These are phyloP conservation scores for Apotomis betuletana DNA, from an alignment of 2,888 invertebrate genomes.

Conservation along the genomic window DNA sequence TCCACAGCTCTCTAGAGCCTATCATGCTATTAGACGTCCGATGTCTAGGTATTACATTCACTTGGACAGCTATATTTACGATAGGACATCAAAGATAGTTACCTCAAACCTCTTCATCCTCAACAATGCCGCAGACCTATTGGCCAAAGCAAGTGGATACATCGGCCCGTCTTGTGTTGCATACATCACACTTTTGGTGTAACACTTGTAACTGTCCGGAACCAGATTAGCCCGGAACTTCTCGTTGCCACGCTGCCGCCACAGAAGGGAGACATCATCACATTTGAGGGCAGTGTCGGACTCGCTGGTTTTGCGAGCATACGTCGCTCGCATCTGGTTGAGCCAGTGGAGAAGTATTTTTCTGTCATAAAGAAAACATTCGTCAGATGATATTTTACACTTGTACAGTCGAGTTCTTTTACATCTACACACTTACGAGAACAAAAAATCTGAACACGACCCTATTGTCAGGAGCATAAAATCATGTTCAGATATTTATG, in stretches of 20 bases:
- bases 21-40: no score
- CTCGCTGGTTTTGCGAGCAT: conserved; percentile 60
- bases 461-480: no score
- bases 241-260: conserved; percentile 83
- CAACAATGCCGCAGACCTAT: conserved; percentile 87
- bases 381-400: no score
- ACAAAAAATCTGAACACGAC: no score
- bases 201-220: conserved; percentile 81
- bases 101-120: conserved; percentile 85
- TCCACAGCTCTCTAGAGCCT: no score
- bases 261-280: conserved; percentile 64
- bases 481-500: no score
- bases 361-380: conserved; percentile 49
- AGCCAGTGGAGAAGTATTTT: conserved; percentile 72
- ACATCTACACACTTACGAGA: no score
- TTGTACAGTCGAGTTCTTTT: no score
- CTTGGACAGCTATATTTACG: no score
- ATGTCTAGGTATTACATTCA: no score
- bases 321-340: conserved; percentile 63
- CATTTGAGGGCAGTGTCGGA: conserved; percentile 68
- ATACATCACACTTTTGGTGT: conserved; percentile 85
- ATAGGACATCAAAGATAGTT: conserved; percentile 34
- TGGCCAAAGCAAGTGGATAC: conserved; percentile 86
- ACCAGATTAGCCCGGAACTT: conserved; percentile 81
- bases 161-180: conserved; percentile 82